phyloP scores from a whole-genome alignment of 2,797 vertebrate species.

The Cottoperca gobio region DNA sequence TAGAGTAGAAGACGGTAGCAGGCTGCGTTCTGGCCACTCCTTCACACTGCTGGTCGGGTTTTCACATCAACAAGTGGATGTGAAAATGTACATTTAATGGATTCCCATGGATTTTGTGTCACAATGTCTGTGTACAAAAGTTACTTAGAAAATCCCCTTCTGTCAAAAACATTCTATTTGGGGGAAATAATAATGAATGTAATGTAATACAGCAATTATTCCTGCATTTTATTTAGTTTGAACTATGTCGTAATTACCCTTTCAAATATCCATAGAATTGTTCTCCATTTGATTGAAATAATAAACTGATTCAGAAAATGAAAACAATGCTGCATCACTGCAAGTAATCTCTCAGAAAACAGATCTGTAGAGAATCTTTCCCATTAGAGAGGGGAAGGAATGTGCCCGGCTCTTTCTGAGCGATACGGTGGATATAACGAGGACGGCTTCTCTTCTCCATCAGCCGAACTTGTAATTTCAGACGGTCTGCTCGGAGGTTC shows the following conservation, averaged over 20 bases:
- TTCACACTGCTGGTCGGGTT: conserved; percentile 11
- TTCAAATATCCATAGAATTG: neutral
- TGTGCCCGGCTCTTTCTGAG: conserved; percentile 32
- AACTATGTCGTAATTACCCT: neutral
- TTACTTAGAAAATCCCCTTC: too few species aligned
- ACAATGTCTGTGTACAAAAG: too few species aligned
- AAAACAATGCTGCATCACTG: conserved; percentile 23
- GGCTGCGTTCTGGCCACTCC: conserved; percentile 20
- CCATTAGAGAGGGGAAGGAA: conserved; percentile 38
- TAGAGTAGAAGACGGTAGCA: neutral
- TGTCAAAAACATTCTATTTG: too few species aligned
- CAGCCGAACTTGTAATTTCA: conserved; percentile 18
- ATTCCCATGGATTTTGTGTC: too few species aligned
- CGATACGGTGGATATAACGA: conserved; percentile 65
- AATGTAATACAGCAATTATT: too few species aligned
- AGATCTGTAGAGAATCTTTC: conserved; percentile 25
- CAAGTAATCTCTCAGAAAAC: conserved; percentile 30
- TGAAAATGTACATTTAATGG: too few species aligned
- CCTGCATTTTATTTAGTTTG: too few species aligned
- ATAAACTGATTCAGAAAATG: conserved; percentile 24
- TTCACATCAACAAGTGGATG: too few species aligned
- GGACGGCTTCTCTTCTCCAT: conserved; percentile 42
- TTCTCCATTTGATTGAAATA: conserved; percentile 23
- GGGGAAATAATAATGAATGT: too few species aligned
- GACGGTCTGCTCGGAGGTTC: neutral